Evolutionary conservation across 2,888 invertebrate genomes (phyloP).

Genomic region (Chouioia cunea): DNA sequence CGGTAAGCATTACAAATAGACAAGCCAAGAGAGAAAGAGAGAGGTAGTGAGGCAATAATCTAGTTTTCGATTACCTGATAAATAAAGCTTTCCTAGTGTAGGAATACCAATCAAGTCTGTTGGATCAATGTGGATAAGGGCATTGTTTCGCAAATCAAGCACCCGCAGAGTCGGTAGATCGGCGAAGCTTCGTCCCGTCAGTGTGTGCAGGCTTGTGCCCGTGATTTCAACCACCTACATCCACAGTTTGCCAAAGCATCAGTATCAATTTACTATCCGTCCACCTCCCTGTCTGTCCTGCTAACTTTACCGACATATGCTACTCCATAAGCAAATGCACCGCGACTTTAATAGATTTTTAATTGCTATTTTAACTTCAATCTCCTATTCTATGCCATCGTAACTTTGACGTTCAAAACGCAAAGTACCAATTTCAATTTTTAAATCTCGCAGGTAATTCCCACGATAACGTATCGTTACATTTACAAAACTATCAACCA

Average conservation of each 20-base stretch:
- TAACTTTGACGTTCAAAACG: too few species aligned
- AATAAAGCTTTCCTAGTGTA: slow-evolving; percentile 67
- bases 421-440: too few species aligned
- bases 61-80: slow-evolving; percentile 68
- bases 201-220: slow-evolving; percentile 59
- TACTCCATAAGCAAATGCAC: slow-evolving; percentile 11
- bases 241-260: slow-evolving; percentile 14
- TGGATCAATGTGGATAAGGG: slow-evolving; percentile 69
- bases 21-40: neutral
- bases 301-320: neutral
- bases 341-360: slow-evolving; percentile 20
- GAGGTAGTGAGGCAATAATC: neutral
- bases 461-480: too few species aligned
- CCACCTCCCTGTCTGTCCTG: neutral
- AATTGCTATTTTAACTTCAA: neutral
- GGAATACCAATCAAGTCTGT: slow-evolving; percentile 66
- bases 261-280: slow-evolving; percentile 23
- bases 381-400: too few species aligned
- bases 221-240: slow-evolving; percentile 56
- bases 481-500: too few species aligned
- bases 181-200: slow-evolving; percentile 62
- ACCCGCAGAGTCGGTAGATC: slow-evolving; percentile 69
- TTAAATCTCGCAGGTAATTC: too few species aligned
- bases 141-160: slow-evolving; percentile 73
- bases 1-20: too few species aligned